A percentile compares a stretch with the other conserved stretches of the same genome.
phyloP scores from a whole-genome alignment of 2,113 vertebrate genomes.

The Trochalopteron elliotii region DNA sequence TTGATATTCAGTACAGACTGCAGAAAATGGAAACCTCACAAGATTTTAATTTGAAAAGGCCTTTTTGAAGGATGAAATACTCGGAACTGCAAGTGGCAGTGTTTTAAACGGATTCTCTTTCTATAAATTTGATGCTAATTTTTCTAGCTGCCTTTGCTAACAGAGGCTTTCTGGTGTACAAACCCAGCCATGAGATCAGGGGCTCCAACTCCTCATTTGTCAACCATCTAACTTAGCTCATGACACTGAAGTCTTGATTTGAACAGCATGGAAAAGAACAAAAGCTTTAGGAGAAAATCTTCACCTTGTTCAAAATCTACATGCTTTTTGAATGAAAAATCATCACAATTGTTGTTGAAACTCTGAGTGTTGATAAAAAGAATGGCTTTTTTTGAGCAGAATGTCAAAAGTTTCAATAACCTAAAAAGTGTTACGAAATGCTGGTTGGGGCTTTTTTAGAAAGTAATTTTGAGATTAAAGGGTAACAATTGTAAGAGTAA shows the following conservation, averaged over 20 bases:
- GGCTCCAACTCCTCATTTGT: not conserved
- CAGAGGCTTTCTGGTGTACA: not conserved
- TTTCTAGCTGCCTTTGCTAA: not conserved
- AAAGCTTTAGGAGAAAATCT: not conserved
- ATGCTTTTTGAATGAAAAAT: not conserved
- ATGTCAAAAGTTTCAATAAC: not conserved
- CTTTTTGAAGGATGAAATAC: not conserved
- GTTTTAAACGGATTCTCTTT: not conserved
- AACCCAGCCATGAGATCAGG: not conserved
- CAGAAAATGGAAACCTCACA: not conserved
- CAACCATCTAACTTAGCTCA: not conserved
- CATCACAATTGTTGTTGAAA: not conserved
- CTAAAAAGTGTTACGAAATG: not conserved
- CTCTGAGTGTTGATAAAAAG: not conserved
- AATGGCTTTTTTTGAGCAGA: not conserved
- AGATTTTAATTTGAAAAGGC: not conserved
- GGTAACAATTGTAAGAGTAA: not conserved
- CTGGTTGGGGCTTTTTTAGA: not conserved
- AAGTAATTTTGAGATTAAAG: not conserved
- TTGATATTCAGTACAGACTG: not conserved
- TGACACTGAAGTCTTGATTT: not conserved
- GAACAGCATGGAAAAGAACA: not conserved
- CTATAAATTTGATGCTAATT: not conserved
- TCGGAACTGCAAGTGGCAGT: not conserved
- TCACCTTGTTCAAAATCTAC: not conserved